Conservation (phyloP, 2,113 vertebrate species). For the Panurus biarmicus region DNA sequence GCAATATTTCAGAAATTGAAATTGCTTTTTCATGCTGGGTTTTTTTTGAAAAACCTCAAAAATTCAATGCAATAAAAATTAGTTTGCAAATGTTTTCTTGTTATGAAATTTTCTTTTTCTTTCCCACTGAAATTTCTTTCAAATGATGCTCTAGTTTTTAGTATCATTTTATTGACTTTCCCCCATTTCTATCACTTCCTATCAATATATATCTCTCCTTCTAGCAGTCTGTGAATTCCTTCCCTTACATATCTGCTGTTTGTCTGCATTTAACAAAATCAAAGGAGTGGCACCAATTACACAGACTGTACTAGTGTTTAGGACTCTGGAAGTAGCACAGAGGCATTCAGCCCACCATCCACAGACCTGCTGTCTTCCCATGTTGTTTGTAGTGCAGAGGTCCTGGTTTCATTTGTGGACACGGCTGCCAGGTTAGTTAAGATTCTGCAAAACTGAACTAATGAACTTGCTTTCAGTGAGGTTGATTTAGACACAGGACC, state of each 20-base stretch:
- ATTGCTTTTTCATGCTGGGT: neutral
- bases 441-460: neutral
- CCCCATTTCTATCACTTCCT: neutral
- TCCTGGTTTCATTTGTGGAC: neutral
- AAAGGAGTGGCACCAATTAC: neutral
- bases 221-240: neutral
- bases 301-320: neutral
- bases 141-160: neutral
- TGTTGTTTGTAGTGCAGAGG: accelerated
- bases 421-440: neutral
- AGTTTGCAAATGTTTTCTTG: neutral
- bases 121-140: neutral
- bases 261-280: neutral
- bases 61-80: neutral
- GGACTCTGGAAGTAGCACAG: neutral
- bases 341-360: neutral
- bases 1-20: neutral
- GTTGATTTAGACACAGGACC: neutral
- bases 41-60: accelerated
- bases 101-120: neutral
- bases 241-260: neutral
- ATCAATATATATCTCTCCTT: neutral
- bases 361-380: neutral
- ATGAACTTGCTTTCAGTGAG: neutral
- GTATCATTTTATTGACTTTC: neutral